Conservation (phyloP, 2,888 invertebrate genomes). For the Pemphredon lugubris region DNA sequence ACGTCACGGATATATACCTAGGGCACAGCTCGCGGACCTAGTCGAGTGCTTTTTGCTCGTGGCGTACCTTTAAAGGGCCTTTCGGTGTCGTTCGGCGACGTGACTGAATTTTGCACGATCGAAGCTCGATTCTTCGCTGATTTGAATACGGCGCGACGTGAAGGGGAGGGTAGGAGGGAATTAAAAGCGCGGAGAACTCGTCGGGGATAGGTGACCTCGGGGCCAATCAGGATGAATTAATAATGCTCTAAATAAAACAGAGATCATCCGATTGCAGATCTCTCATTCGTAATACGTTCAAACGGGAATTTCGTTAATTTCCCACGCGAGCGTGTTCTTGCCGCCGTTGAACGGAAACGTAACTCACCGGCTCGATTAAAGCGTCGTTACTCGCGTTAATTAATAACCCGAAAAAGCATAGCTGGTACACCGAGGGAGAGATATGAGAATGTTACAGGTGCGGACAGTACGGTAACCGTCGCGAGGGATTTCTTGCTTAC, state of each 20-base stretch:
- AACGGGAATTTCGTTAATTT: not conserved
- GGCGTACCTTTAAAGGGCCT: slow-evolving; percentile 32
- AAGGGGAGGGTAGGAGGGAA: not conserved
- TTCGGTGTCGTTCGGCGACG: slow-evolving; percentile 39
- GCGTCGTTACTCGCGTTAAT: not conserved
- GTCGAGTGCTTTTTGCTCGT: slow-evolving; percentile 7
- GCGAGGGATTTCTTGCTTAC: slow-evolving; percentile 23
- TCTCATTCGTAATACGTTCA: slow-evolving; percentile 4
- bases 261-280: not conserved
- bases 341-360: not conserved
- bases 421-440: not conserved
- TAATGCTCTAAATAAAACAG: slow-evolving; percentile 11
- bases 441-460: slow-evolving; percentile 7
- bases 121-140: slow-evolving; percentile 30
- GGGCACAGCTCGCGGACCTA: not conserved
- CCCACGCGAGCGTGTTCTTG: not conserved
- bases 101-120: slow-evolving; percentile 31
- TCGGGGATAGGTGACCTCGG: slow-evolving; percentile 18
- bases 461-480: slow-evolving; percentile 5
- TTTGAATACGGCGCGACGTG: slow-evolving; percentile 30
- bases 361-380: not conserved
- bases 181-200: slow-evolving; percentile 26
- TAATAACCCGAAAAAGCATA: slow-evolving; percentile 1
- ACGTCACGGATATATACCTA: slow-evolving; percentile 33
- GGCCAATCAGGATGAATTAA: slow-evolving; percentile 32